Evolutionary conservation across 2,888 invertebrate genomes (phyloP).

Genomic region (Lissonota sp.): DNA sequence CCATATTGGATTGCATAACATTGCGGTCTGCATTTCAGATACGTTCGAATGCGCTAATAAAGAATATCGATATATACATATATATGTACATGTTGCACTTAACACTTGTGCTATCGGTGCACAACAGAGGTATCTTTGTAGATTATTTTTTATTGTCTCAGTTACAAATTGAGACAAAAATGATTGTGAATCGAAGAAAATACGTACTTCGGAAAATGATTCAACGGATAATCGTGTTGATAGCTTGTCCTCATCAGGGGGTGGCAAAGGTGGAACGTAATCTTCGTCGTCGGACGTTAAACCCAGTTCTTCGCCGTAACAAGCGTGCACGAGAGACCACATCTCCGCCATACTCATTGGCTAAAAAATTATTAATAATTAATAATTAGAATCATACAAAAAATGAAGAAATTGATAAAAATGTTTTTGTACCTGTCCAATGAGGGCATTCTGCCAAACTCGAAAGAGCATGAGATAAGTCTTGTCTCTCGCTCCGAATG

Average conservation of each 20-base stretch:
- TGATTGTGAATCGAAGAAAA: constrained; percentile 16
- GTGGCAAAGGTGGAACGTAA: constrained; percentile 86
- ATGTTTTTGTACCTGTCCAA: constrained; percentile 88
- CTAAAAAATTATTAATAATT: constrained; percentile 78
- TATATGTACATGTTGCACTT: constrained; percentile 8
- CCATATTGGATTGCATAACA: constrained; percentile 57
- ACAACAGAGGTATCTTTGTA: not conserved
- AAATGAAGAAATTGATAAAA: not conserved
- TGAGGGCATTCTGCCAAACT: constrained; percentile 97
- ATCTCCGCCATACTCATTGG: constrained; percentile 86
- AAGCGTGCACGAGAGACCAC: constrained; percentile 92
- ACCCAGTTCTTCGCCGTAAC: constrained; percentile 97
- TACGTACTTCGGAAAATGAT: constrained; percentile 83
- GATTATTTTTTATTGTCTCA: not conserved
- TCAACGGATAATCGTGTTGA: constrained; percentile 84
- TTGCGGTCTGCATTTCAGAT: not conserved
- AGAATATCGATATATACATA: not conserved
- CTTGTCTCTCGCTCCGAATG: constrained; percentile 97
- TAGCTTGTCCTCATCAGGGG: constrained; percentile 79
- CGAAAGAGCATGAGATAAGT: constrained; percentile 97
- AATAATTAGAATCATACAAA: constrained; percentile 44
- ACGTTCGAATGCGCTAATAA: constrained; percentile 25
- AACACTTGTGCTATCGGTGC: constrained; percentile 15
- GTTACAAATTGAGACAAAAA: not conserved
- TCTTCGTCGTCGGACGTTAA: constrained; percentile 97